Evolutionary conservation across 2,797 vertebrate species (phyloP).

Genomic region (Danio choprae): DNA sequence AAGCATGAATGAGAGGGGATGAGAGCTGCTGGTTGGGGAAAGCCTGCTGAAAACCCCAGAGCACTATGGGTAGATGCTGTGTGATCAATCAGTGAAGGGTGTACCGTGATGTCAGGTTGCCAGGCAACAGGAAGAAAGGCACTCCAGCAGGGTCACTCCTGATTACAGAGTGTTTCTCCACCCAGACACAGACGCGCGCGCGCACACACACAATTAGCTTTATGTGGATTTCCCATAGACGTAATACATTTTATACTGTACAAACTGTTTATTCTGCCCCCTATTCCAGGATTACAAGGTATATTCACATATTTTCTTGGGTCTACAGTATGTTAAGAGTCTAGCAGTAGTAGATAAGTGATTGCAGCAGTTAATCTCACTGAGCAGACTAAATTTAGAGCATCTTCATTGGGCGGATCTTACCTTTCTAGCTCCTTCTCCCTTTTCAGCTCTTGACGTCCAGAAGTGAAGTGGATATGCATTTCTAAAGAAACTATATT

Average conservation of each 20-base stretch:
- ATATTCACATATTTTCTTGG: background rate
- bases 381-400: constrained; percentile 16
- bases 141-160: constrained; percentile 64
- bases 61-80: constrained; percentile 71
- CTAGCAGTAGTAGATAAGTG: background rate
- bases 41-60: constrained; percentile 54
- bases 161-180: constrained; percentile 55
- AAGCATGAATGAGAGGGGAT: constrained; percentile 25
- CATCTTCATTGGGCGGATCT: background rate
- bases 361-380: constrained; percentile 17
- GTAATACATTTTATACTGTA: too few species aligned
- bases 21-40: constrained; percentile 40
- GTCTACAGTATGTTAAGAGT: background rate
- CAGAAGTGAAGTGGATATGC: background rate
- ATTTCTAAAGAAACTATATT: too few species aligned
- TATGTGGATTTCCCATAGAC: too few species aligned
- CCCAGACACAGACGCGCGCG: constrained; percentile 26
- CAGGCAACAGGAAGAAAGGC: constrained; percentile 75
- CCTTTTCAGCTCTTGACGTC: background rate
- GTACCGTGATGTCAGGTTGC: constrained; percentile 77
- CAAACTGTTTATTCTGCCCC: too few species aligned
- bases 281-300: too few species aligned
- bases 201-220: background rate
- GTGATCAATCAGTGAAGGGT: constrained; percentile 74
- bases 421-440: constrained; percentile 11